Conservation (phyloP, 1,140 invertebrate genomes). For the Drosophila funebris region DNA sequence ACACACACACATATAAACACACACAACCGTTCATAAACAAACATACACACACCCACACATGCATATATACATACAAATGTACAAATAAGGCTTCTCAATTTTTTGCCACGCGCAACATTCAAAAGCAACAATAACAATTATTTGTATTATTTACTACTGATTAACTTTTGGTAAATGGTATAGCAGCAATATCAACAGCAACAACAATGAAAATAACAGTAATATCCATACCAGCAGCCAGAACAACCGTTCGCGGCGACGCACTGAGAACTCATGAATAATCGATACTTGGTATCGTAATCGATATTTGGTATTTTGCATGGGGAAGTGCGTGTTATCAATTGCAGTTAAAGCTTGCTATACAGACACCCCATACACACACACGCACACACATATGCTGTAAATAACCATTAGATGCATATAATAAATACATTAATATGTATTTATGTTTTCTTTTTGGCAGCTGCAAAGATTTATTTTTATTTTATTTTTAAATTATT, state of each 20-base stretch:
- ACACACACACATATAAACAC: background rate
- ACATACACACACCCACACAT: conserved; percentile 9
- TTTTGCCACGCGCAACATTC: background rate
- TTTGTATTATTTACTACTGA: conserved; percentile 6
- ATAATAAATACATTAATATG: conserved; percentile 1
- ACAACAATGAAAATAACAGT: conserved; percentile 2
- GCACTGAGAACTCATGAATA: no score
- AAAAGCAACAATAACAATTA: conserved; percentile 5
- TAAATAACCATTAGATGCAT: conserved; percentile 27
- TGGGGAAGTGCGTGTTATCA: background rate
- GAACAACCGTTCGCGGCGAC: conserved; percentile 4
- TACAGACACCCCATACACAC: background rate
- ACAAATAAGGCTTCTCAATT: background rate
- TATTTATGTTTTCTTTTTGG: conserved; percentile 10
- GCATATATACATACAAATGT: background rate
- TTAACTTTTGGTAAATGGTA: conserved; percentile 29
- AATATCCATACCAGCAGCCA: background rate
- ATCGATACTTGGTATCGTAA: conserved; percentile 4
- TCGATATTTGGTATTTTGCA: background rate
- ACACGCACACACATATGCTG: conserved; percentile 10
- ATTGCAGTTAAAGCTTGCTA: background rate
- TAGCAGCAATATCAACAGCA: conserved; percentile 8
- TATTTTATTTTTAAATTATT: background rate
- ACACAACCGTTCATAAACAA: background rate
- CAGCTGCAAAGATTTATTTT: conserved; percentile 1